phyloP scores from a whole-genome alignment of 2,797 vertebrate genomes.

The Saguinus oedipus region DNA sequence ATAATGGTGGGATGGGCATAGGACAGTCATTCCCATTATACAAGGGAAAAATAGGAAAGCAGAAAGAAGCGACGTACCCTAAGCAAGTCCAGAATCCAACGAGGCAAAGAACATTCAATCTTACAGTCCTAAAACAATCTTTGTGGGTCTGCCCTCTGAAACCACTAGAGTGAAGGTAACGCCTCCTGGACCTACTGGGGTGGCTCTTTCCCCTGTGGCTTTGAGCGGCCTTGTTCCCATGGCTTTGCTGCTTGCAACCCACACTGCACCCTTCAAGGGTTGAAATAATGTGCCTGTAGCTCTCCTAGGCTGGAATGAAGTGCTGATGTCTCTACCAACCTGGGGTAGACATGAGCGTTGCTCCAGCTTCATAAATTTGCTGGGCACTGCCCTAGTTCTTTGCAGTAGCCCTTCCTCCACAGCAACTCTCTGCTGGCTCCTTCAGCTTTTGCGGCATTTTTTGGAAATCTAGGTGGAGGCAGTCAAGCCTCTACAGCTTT shows the following conservation, averaged over 20 bases:
- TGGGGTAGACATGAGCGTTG: not conserved
- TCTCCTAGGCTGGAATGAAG: not conserved
- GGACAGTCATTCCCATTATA: not conserved
- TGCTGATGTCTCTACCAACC: not conserved
- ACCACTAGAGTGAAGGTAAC: not conserved
- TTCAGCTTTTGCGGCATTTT: not conserved
- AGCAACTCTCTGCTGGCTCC: not conserved
- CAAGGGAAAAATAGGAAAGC: not conserved
- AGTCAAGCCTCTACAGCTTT: not conserved
- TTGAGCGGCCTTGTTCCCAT: not conserved
- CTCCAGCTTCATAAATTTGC: not conserved
- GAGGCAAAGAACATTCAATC: not conserved
- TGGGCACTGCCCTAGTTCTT: not conserved
- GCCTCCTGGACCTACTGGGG: not conserved
- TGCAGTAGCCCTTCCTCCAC: no score
- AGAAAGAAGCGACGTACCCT: not conserved
- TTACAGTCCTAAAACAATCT: not conserved
- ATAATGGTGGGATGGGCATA: not conserved
- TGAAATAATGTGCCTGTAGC: not conserved
- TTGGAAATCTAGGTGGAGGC: not conserved
- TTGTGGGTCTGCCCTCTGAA: not conserved
- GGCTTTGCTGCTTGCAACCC: not conserved
- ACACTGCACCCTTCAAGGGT: not conserved
- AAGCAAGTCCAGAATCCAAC: not conserved
- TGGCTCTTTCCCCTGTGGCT: not conserved